Evolutionary conservation across 2,888 invertebrate species (phyloP).

Genomic region (Pristionchus mayeri): DNA sequence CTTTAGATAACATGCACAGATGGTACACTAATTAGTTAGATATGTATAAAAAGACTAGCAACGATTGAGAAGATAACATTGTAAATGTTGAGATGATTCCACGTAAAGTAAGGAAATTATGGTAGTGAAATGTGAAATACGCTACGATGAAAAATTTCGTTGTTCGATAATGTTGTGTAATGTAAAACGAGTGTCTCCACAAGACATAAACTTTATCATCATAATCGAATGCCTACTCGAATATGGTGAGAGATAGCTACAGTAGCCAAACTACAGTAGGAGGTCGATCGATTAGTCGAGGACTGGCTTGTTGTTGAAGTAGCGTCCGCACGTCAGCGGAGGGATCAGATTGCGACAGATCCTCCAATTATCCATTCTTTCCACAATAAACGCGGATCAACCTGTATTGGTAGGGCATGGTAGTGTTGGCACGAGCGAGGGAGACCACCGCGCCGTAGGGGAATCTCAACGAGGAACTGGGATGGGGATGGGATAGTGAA

Average conservation of each 20-base stretch:
- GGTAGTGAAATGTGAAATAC: no score
- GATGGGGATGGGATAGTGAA: not conserved
- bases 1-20: no score
- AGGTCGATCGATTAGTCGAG: constrained; percentile 16
- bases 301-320: constrained; percentile 45
- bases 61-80: no score
- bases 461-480: not conserved
- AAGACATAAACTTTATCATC: constrained; percentile 29
- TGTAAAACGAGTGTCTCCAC: no score
- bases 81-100: no score
- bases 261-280: not conserved
- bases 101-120: no score
- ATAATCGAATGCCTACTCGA: not conserved
- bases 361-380: not conserved
- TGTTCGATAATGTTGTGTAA: no score
- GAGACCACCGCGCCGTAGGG: constrained; percentile 45
- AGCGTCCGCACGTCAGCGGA: constrained; percentile 40
- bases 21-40: no score
- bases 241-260: not conserved
- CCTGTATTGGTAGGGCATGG: constrained; percentile 22
- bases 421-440: constrained; percentile 2
- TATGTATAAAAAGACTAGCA: no score
- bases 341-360: constrained; percentile 45
- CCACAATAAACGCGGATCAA: not conserved
- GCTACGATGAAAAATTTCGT: no score